phyloP scores from a whole-genome alignment of 2,797 vertebrate genomes.

The Pseudochirops cupreus region DNA sequence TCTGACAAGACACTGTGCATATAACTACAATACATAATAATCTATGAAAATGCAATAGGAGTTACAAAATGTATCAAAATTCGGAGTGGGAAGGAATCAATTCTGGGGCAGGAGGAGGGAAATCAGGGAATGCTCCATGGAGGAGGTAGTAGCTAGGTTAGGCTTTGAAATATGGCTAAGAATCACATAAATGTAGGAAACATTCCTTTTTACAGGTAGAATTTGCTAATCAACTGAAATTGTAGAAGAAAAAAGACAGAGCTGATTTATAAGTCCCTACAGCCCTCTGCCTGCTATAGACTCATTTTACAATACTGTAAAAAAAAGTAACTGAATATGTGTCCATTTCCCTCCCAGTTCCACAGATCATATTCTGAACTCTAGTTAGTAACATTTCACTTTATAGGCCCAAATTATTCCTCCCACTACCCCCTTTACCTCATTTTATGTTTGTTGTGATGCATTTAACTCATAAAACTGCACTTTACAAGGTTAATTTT shows the following conservation, averaged over 20 bases:
- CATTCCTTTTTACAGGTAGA: not conserved
- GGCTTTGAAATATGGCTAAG: not conserved
- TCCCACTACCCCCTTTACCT: not conserved
- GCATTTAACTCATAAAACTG: not conserved
- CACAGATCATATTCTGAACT: not conserved
- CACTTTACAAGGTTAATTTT: conserved; percentile 65
- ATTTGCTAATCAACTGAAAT: not conserved
- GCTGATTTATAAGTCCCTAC: not conserved
- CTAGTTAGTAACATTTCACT: not conserved
- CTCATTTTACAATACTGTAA: not conserved
- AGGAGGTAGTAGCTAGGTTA: not conserved
- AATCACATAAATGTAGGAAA: not conserved
- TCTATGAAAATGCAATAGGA: not conserved
- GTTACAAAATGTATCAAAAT: not conserved
- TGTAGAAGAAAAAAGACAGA: not conserved
- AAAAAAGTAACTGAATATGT: not conserved
- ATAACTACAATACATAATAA: not conserved
- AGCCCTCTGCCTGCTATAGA: not conserved
- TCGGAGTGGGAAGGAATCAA: not conserved
- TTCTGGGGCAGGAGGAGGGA: not conserved
- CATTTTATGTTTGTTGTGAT: not conserved
- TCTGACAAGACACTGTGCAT: not conserved
- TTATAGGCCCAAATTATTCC: not conserved
- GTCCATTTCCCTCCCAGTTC: not conserved
- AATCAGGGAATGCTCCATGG: not conserved